Base-by-base conservation (phyloP, 1,140 invertebrate genomes). In the Drosophila parabipectinata region DNA sequence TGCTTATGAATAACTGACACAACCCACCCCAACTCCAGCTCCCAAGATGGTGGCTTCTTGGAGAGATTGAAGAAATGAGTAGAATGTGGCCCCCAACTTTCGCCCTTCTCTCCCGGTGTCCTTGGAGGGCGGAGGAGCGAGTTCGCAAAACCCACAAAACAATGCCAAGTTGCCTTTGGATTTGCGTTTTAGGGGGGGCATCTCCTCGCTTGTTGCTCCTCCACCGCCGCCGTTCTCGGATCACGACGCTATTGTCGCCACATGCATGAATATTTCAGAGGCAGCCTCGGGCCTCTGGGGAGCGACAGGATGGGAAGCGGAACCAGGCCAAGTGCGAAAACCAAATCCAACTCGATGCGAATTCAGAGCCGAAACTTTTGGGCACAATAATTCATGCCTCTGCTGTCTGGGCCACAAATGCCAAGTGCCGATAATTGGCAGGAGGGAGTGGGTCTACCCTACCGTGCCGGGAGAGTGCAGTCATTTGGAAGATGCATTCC, bases 261-360 rank as follows among this genome's bases (percentile, higher is more conserved):
- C 60, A 60, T 74, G 73, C 64, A 87, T 85, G 82, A 87, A 82
- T 87, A 87, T 85, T 78, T 82, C 39, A 79, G 32, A 5, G 39
- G 47, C 32, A 28, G 55, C 37, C 45, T 26, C 12, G 18, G 55
- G 24, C 18, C 10, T 26, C 18, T 18, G 30, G 15, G 21, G n/a
- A 10, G 8, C 30, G 1, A 12, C 9, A 15, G 18, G 8, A 24
- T 28, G 1, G 26, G 24, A 15, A 15, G 9, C n/a, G 45, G 15
- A 32, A 51, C 10, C 47, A 32, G 18, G 28, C 47, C 52, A 52
- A 76, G 54, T 64, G 51, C 4, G 14, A 58, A 54, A 58, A 34
- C 32, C 37, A 56, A 66, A 66, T 37, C 26, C 59, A 34, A 39
- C 52, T 24, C 37, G 50, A 54, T 55, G 52, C 57, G 51, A 55